These are phyloP conservation scores for Eristalis intricaria DNA, from an alignment of 2,888 invertebrate species.

Conservation along the genomic window DNA sequence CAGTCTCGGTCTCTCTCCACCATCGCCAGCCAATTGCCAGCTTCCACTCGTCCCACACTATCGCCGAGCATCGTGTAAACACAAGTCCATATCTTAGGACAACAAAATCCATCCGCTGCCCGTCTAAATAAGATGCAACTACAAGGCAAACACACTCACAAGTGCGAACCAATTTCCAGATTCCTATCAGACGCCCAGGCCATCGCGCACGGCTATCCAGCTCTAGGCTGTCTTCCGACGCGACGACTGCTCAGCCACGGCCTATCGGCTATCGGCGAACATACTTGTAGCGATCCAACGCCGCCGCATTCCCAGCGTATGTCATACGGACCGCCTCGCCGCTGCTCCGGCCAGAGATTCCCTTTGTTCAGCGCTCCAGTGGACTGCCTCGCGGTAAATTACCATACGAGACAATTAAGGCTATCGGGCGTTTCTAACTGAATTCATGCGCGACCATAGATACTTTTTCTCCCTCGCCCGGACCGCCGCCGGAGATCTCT, in stretches of 20 bases:
- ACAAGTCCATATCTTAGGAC: constrained; percentile 35
- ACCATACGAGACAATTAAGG: constrained; percentile 71
- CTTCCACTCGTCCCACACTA: not conserved
- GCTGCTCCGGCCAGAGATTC: constrained; percentile 7
- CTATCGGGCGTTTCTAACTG: constrained; percentile 67
- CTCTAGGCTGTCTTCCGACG: not conserved
- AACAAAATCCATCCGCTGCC: constrained; percentile 4
- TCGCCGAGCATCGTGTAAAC: constrained; percentile 36
- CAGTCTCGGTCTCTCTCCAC: not conserved
- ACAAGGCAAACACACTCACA: constrained; percentile 11
- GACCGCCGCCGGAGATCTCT: constrained; percentile 25
- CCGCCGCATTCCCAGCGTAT: constrained; percentile 23
- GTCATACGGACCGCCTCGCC: constrained; percentile 18
- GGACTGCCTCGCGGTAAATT: constrained; percentile 53
- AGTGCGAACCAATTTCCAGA: constrained; percentile 69
- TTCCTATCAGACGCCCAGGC: constrained; percentile 41
- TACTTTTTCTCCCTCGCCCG: constrained; percentile 16
- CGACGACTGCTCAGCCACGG: not conserved
- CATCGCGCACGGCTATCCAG: not conserved
- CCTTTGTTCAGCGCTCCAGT: constrained; percentile 29
- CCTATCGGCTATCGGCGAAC: constrained; percentile 34
- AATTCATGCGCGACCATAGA: constrained; percentile 54
- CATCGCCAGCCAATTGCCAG: no score
- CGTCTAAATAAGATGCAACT: constrained; percentile 56
- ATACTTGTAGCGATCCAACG: constrained; percentile 31